Percentiles rank a stretch among this genome's conserved stretches.
Evolutionary conservation across 2,113 vertebrate genomes (phyloP).

Genomic region (Uria aalge): DNA sequence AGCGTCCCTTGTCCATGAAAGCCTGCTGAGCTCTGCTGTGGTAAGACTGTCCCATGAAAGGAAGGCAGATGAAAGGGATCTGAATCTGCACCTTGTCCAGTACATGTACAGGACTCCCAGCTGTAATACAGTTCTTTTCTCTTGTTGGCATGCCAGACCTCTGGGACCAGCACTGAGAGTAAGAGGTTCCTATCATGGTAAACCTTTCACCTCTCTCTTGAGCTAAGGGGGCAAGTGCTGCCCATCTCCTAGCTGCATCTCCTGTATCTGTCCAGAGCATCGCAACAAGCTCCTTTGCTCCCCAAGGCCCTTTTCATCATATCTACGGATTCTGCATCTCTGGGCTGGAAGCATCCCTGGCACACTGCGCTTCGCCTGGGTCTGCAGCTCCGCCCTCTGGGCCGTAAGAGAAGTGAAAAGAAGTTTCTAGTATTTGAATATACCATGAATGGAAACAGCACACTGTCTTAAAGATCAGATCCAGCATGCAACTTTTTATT

Average conservation of each 20-base stretch:
- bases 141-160: not conserved
- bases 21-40: not conserved
- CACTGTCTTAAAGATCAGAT: not conserved
- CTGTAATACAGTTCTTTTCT: not conserved
- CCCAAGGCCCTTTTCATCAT: not conserved
- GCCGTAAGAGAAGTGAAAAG: not conserved
- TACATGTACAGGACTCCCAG: not conserved
- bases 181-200: not conserved
- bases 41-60: not conserved
- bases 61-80: not conserved
- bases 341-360: not conserved
- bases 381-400: not conserved
- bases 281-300: not conserved
- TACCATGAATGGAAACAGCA: not conserved
- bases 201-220: not conserved
- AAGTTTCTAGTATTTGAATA: not conserved
- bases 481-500: not conserved
- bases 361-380: not conserved
- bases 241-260: not conserved
- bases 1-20: not conserved
- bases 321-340: not conserved
- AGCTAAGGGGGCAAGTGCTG: not conserved
- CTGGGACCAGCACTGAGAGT: not conserved
- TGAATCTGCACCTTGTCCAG: not conserved
- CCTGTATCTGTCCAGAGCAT: not conserved